Conservation (phyloP, 2,797 vertebrate species). For the Takifugu rubripes region DNA sequence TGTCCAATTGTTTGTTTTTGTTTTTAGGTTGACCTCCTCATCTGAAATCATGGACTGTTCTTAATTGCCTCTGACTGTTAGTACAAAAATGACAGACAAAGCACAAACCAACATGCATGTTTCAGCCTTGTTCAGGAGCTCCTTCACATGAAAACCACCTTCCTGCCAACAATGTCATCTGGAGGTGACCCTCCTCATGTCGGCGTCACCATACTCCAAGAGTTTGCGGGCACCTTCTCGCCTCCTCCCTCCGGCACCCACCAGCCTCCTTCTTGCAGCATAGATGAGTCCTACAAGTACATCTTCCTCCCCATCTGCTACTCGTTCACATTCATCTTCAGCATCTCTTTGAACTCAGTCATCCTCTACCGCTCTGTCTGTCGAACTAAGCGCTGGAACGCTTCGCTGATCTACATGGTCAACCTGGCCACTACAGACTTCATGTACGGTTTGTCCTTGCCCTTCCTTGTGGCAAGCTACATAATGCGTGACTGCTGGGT, state of each 20-base stretch:
- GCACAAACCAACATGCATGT: conserved; percentile 9
- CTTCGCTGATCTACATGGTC: conserved; percentile 85
- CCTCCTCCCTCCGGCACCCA: conserved; percentile 14
- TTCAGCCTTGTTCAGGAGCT: conserved; percentile 4
- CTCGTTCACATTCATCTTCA: conserved; percentile 82
- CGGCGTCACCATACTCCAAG: conserved; percentile 15
- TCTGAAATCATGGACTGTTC: conserved; percentile 3
- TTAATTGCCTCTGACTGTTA: too few species aligned
- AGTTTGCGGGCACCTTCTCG: conserved; percentile 21
- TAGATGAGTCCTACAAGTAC: conserved; percentile 85
- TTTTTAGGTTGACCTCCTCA: conserved; percentile 32
- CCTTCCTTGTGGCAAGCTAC: conserved; percentile 83
- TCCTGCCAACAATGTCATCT: conserved; percentile 40
- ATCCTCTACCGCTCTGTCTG: conserved; percentile 79
- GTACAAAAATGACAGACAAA: conserved; percentile 37
- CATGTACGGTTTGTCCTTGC: conserved; percentile 83
- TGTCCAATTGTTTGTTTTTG: conserved; percentile 27
- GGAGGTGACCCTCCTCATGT: conserved; percentile 18
- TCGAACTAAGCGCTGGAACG: conserved; percentile 79
- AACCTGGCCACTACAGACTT: conserved; percentile 84
- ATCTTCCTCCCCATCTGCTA: conserved; percentile 84
- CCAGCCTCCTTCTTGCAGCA: conserved; percentile 69
- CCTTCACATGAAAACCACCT: conserved; percentile 27
- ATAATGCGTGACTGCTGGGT: conserved; percentile 81
- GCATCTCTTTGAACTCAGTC: conserved; percentile 79